Evolutionary conservation across 2,888 invertebrate genomes (phyloP).

Genomic region (Gymnoscelis rufifasciata): DNA sequence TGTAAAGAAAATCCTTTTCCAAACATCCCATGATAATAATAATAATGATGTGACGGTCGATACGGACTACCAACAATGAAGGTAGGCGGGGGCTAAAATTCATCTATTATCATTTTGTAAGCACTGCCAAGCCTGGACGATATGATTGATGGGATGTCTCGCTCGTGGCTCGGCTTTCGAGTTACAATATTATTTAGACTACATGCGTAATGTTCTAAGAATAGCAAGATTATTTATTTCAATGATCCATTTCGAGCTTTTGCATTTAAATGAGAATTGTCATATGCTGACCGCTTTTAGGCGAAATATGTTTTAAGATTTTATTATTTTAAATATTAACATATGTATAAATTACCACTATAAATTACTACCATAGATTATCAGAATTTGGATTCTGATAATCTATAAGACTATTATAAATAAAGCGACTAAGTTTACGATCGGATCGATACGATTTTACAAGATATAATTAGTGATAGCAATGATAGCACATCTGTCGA

Average conservation of each 20-base stretch:
- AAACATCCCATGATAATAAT: constrained; percentile 7
- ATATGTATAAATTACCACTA: too few relatives aligned
- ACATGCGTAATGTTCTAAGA: constrained; percentile 27
- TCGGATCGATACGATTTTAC: too few relatives aligned
- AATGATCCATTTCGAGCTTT: constrained; percentile 3
- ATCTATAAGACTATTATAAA: too few relatives aligned
- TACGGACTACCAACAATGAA: constrained; percentile 19
- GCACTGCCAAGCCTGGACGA: constrained; percentile 47
- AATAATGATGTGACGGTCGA: constrained; percentile 20
- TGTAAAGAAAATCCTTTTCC: not conserved
- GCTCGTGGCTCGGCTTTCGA: constrained; percentile 31
- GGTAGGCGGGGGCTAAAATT: constrained; percentile 41
- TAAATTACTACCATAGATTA: too few relatives aligned
- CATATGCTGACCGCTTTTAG: too few relatives aligned
- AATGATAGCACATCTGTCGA: too few relatives aligned
- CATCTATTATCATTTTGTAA: constrained; percentile 51
- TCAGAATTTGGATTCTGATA: too few relatives aligned
- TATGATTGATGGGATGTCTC: constrained; percentile 53
- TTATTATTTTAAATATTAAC: too few relatives aligned
- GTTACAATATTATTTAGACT: constrained; percentile 37
- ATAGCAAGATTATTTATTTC: constrained; percentile 15
- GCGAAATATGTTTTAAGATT: too few relatives aligned
- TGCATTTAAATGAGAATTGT: not conserved
- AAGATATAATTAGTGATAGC: too few relatives aligned
- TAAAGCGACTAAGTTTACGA: too few relatives aligned